phyloP scores from a whole-genome alignment of 2,797 vertebrate genomes.

The Petrocephalus schoutedeni region DNA sequence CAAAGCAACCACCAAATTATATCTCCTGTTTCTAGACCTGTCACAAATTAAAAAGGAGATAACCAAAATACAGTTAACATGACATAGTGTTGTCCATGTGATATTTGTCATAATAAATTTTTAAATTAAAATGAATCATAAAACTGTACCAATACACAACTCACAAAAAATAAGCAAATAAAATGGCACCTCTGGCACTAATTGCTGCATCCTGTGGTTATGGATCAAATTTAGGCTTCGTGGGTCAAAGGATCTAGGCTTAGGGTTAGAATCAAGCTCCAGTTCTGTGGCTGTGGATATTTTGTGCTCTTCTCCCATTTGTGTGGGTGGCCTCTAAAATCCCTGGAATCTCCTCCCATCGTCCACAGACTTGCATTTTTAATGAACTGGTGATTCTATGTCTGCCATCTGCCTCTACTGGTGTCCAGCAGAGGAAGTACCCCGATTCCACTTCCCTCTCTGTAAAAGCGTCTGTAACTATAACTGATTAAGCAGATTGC shows the following conservation, averaged over 20 bases:
- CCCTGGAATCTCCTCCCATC: not conserved
- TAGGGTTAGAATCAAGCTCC: not conserved
- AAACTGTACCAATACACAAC: not conserved
- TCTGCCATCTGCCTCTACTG: not conserved
- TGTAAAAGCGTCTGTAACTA: not conserved
- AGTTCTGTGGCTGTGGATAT: not conserved
- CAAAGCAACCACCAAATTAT: not conserved
- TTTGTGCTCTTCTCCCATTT: not conserved
- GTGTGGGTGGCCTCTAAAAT: not conserved
- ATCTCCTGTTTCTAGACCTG: not conserved
- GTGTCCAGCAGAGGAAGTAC: not conserved
- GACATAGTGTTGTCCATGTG: not conserved
- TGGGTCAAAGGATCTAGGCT: not conserved
- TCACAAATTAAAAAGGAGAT: not conserved
- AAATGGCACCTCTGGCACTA: not conserved
- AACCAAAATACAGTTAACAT: not conserved
- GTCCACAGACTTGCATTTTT: not conserved
- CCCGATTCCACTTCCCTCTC: not conserved
- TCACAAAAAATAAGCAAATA: not conserved
- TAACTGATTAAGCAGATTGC: not conserved
- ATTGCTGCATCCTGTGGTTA: not conserved
- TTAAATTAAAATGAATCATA: not conserved
- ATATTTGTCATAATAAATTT: not conserved
- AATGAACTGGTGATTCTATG: not conserved
- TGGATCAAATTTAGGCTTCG: not conserved